Percentiles rank a stretch among this genome's conserved stretches.
These are phyloP conservation scores for Shinisaurus crocodilurus DNA, from an alignment of 2,113 vertebrate genomes.

Conservation along the genomic window DNA sequence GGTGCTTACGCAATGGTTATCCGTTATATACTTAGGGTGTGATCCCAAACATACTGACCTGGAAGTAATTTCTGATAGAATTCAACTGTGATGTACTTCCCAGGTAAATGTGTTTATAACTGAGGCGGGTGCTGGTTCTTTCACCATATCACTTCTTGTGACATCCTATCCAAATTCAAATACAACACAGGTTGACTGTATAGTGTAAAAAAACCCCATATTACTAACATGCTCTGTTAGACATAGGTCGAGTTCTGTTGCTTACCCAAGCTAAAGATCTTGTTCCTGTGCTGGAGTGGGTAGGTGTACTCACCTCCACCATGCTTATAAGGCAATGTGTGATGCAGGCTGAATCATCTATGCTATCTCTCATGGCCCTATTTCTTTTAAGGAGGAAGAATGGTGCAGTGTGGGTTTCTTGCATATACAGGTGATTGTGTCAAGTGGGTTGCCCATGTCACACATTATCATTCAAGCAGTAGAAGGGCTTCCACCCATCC, in stretches of 20 bases:
- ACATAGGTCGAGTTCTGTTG: not conserved
- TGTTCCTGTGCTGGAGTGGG: not conserved
- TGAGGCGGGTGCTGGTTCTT: not conserved
- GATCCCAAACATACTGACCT: not conserved
- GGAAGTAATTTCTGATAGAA: not conserved
- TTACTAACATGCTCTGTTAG: conserved; percentile 16
- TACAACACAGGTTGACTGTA: not conserved
- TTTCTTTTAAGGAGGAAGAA: not conserved
- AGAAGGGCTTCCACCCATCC: not conserved
- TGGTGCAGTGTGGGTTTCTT: not conserved
- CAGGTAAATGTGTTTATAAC: not conserved
- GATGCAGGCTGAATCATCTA: too few species aligned
- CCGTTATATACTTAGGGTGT: conserved; percentile 42
- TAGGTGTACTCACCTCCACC: not conserved
- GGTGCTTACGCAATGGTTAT: conserved; percentile 59
- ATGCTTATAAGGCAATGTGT: not conserved
- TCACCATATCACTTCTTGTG: not conserved
- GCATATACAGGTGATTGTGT: not conserved
- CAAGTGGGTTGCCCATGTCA: too few species aligned
- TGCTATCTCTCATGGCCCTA: too few species aligned
- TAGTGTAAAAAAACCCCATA: not conserved
- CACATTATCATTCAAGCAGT: not conserved
- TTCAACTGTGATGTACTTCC: not conserved
- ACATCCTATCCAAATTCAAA: not conserved
- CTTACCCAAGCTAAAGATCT: not conserved